These are phyloP conservation scores for Sphinx pinastri DNA, from an alignment of 2,888 invertebrate genomes.

Conservation along the genomic window DNA sequence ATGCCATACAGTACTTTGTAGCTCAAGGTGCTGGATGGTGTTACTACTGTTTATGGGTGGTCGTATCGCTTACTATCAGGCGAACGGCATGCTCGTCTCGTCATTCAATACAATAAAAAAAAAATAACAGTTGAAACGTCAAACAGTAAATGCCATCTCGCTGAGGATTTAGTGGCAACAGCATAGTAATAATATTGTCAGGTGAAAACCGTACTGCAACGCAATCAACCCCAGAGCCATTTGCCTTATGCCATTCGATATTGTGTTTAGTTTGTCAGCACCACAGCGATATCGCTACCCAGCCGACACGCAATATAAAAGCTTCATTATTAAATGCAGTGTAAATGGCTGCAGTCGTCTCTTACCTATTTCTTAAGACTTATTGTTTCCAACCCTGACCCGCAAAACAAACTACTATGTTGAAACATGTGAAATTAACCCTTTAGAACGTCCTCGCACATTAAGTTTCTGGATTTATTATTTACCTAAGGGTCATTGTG, in stretches of 20 bases:
- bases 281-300: slow-evolving; percentile 5
- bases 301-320: neutral
- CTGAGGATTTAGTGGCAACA: too few relatives aligned
- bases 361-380: neutral
- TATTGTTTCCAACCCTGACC: neutral
- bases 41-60: too few relatives aligned
- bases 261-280: neutral
- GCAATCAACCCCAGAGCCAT: too few relatives aligned
- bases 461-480: neutral
- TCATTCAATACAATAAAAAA: too few relatives aligned
- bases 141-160: too few relatives aligned
- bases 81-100: too few relatives aligned
- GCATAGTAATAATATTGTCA: too few relatives aligned
- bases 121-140: too few relatives aligned
- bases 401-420: neutral
- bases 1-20: too few relatives aligned
- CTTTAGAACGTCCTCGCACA: neutral
- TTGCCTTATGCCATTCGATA: neutral
- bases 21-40: too few relatives aligned
- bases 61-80: too few relatives aligned
- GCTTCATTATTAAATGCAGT: neutral
- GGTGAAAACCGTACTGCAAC: too few relatives aligned
- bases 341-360: neutral
- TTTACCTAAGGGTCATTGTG: neutral
- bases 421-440: slow-evolving; percentile 2